Base-by-base conservation (phyloP, 1,140 invertebrate genomes). In the Drosophila busckii region DNA sequence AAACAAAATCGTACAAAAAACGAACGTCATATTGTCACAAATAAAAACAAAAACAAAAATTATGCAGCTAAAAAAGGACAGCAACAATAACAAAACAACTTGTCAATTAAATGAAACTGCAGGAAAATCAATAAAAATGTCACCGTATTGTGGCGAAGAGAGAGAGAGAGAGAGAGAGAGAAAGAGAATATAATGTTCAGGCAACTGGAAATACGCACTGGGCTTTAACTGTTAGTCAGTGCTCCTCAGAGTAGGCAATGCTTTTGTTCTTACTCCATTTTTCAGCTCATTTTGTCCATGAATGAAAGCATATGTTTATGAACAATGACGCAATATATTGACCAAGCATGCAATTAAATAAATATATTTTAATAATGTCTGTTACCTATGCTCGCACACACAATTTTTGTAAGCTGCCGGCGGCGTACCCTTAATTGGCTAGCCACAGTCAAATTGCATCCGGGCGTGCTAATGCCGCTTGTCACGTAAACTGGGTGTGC, bases 31-130 rank as follows among this genome's bases (percentile, higher is more conserved):
- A 16, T 2, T 6, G 16, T 10, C n/a, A 37, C 2, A 25, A 4
- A 29, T 17, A 26, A 42, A 15, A 28, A 52, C 42, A 26, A 10
- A 41, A 32, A 52, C 16, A 52, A 38, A 16, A 46, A 32, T 17
- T 13, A n/a, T 15, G 16, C 16, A 32, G 31, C 16, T 25, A 50
- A 44, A 82, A 55, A 49, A 53, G 38, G 76, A 82, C 13, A 63
- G 64, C 65, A 82, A 75, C 65, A 82, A 75, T 75, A 83, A 82
- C 76, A 82, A 75, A 82, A 82, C 46, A 68, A 68, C 75, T 75
- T 83, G 65, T 75, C 75, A 83, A 83, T 83, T 83, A 83, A 84
- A 68, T 78, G 71, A 82, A 83, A 84, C 67, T 76, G 66, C 70
- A 68, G 62, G 64, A 83, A 83, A 83, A 83, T 84, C 78, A 71